A percentile compares a stretch with the other conserved stretches of the same genome.
These are phyloP conservation scores for Sweltsa coloradensis DNA, from an alignment of 1,140 invertebrate species.

Conservation along the genomic window DNA sequence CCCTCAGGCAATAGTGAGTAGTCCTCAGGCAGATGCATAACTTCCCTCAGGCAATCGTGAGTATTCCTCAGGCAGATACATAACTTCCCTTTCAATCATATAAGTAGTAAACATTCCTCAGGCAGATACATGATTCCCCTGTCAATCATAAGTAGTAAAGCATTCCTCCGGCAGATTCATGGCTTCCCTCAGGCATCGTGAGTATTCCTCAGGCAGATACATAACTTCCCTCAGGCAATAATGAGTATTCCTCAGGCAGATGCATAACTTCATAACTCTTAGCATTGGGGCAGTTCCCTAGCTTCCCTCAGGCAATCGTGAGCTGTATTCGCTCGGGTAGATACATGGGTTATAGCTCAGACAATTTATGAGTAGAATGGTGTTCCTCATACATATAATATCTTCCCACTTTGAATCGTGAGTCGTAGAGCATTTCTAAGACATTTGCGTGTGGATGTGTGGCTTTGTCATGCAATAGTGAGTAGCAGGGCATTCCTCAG, in stretches of 20 bases:
- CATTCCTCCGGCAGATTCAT: neutral
- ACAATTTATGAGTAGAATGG: slow-evolving; percentile 2
- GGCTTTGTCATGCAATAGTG: no score
- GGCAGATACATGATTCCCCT: neutral
- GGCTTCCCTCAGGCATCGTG: slow-evolving; percentile 66
- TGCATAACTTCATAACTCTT: slow-evolving; percentile 53
- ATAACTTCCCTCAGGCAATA: slow-evolving; percentile 52
- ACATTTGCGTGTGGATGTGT: no score
- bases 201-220: slow-evolving; percentile 26
- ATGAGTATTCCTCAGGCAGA: slow-evolving; percentile 37
- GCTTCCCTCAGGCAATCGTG: neutral
- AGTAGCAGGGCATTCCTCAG: no score
- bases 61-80: slow-evolving; percentile 22
- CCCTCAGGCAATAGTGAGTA: slow-evolving; percentile 61
- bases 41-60: slow-evolving; percentile 64
- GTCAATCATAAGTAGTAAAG: slow-evolving; percentile 1
- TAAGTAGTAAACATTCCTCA: slow-evolving; percentile 48
- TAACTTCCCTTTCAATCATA: slow-evolving; percentile 41
- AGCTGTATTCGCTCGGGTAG: no score
- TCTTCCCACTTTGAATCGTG: slow-evolving; percentile 66
- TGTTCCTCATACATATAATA: neutral
- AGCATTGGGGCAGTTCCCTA: neutral
- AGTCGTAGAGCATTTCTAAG: no score
- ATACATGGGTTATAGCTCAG: neutral
- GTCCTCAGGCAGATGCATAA: neutral